Base-by-base conservation (phyloP, 2,797 vertebrate genomes). In the Hypotaenidia philippensis region DNA sequence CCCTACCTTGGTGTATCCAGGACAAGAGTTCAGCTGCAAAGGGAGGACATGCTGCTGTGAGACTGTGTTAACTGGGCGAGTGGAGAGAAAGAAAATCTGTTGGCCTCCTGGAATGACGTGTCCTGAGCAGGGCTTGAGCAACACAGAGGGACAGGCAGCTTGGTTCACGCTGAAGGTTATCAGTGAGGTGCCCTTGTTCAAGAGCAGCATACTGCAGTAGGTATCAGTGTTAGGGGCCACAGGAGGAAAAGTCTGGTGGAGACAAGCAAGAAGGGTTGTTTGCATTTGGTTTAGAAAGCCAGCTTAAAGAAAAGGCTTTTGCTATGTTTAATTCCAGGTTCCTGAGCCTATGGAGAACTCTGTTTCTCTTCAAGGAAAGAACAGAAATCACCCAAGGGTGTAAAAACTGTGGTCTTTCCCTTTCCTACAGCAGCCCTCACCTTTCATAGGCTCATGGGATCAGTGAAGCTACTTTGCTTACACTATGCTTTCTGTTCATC, bases 31-130 rank as follows among this genome's bases (percentile, higher is more conserved):
- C 66, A 99, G 97, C 78, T 98, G 97, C 93, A 99, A 90, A 50
- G 93, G 90, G 55, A 99, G 78, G 55, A 65, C 65, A 27, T 99
- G 98, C 21, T 97, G 98, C 55, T 96, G 94, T 11, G 95, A 97
- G 59, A 92, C 74, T 47, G 97, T 97, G 36, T 98, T 97, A 64
- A 94, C 88, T 31, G 99, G 98, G 69, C 88, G 97, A 60, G 98
- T 97, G 93, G 97, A 98, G 79, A 99, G 86, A 31, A 98, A 97
- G 82, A 99, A 97, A 96, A 99, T 98, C 97, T 99, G 99, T 86
- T 99, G 98, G 56, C 96, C 82, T 44, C 98, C 97, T 8, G 99
- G 98, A 66, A 63, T 90, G 69, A 99, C 71, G 3, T 98, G 94
- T 91, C 99, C 99, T 5, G 98, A 98, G 60, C 79, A 65, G 27